Evolutionary conservation across 2,113 vertebrate genomes (phyloP).

Genomic region (Antennarius striatus): DNA sequence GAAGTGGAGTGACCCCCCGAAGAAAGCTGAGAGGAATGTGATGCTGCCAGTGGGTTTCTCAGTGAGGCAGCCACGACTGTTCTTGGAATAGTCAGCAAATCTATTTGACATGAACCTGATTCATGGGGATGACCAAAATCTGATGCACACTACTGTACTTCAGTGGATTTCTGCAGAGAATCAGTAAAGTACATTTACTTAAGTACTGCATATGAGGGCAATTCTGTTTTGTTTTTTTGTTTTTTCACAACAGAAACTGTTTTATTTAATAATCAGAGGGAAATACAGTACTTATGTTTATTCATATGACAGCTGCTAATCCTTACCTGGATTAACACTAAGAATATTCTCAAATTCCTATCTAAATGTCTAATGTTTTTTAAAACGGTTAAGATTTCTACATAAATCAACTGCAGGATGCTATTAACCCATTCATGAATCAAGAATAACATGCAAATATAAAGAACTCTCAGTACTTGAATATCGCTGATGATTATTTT

Average conservation of each 20-base stretch:
- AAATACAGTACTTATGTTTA: no score
- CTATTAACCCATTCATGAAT: no score
- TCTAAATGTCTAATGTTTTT: background rate
- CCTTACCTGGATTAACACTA: no score
- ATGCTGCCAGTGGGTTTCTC: conserved; percentile 67
- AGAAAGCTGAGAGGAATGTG: conserved; percentile 68
- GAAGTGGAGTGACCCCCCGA: conserved; percentile 67
- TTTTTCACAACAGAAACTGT: background rate
- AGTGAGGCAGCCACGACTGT: conserved; percentile 73
- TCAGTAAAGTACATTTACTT: background rate
- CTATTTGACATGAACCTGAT: conserved; percentile 77
- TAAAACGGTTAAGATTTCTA: background rate
- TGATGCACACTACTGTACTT: conserved; percentile 68
- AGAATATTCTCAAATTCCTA: background rate
- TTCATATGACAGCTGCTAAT: no score
- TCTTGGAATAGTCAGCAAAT: conserved; percentile 70
- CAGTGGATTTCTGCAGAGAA: conserved; percentile 16
- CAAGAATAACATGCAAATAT: no score
- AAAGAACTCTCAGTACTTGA: background rate
- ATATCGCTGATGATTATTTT: background rate
- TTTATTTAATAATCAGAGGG: no score
- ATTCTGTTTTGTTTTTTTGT: background rate
- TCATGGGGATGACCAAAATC: conserved; percentile 69
- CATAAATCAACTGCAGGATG: background rate
- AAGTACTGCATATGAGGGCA: background rate